Percentiles rank a stretch among this genome's conserved stretches.
Conservation (phyloP, 1,140 invertebrate genomes). For the Brachionus rotundiformis region DNA sequence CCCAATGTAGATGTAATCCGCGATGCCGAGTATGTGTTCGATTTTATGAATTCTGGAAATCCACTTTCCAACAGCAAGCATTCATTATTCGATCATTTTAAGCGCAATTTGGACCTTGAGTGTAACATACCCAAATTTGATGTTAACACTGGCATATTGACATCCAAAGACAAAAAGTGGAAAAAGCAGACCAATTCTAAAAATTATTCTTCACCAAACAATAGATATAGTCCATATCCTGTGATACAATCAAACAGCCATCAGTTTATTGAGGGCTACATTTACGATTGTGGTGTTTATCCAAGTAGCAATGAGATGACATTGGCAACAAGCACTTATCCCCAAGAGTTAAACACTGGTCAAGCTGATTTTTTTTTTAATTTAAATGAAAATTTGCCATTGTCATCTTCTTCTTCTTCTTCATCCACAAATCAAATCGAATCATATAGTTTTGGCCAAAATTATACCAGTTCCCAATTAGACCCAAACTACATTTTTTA, state of each 20-base stretch:
- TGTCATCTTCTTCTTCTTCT: neutral
- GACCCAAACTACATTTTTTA: neutral
- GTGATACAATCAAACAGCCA: neutral
- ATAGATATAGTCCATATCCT: neutral
- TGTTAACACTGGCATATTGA: constrained; percentile 38
- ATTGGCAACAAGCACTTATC: neutral
- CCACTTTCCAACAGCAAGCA: constrained; percentile 60
- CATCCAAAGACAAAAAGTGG: constrained; percentile 32
- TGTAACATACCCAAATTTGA: constrained; percentile 49
- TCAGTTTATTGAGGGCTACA: neutral
- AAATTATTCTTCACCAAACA: neutral
- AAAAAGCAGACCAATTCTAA: neutral
- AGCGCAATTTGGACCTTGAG: constrained; percentile 18
- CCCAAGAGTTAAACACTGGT: neutral
- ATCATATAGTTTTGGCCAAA: neutral
- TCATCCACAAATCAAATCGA: constrained; percentile 19
- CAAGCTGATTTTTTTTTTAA: neutral
- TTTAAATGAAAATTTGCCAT: neutral
- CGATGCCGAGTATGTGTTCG: constrained; percentile 54
- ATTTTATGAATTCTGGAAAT: constrained; percentile 57
- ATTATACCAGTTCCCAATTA: neutral
- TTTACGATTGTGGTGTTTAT: neutral
- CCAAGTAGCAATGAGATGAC: neutral
- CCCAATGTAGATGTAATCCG: constrained; percentile 65
- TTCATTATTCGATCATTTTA: constrained; percentile 59